Percentiles rank a stretch among this genome's conserved stretches.
These are phyloP conservation scores for Pogonus chalceus DNA, from an alignment of 1,140 invertebrate genomes.

Conservation along the genomic window DNA sequence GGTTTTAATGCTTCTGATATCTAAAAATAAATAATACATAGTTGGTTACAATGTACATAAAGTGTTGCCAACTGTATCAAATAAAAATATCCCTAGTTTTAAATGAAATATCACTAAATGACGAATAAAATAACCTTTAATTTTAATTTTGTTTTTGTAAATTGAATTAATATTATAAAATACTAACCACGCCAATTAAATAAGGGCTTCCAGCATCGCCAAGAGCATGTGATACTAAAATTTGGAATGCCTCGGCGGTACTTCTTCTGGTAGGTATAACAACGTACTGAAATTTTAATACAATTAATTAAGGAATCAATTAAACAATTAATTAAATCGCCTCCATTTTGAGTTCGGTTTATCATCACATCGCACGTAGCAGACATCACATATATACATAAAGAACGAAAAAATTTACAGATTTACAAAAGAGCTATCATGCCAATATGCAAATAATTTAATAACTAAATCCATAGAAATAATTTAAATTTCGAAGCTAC, in stretches of 20 bases:
- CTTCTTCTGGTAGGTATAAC: slow-evolving; percentile 82
- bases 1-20: slow-evolving; percentile 55
- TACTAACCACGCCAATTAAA: slow-evolving; percentile 77
- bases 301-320: too few species aligned
- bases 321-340: too few species aligned
- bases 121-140: too few species aligned
- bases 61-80: slow-evolving; percentile 6
- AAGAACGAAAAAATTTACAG: too few species aligned
- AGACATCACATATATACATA: too few species aligned
- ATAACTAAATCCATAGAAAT: too few species aligned
- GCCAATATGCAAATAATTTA: too few species aligned
- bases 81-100: slow-evolving; percentile 10
- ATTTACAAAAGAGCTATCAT: too few species aligned
- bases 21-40: slow-evolving; percentile 37
- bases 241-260: slow-evolving; percentile 90
- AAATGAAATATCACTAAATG: too few species aligned
- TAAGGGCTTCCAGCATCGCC: slow-evolving; percentile 93
- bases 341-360: too few species aligned
- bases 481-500: too few species aligned
- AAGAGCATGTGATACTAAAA: slow-evolving; percentile 83
- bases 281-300: slow-evolving; percentile 64
- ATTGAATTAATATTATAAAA: slow-evolving; percentile 9
- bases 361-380: too few species aligned
- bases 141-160: slow-evolving; percentile 3
- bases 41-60: background rate